These are phyloP conservation scores for Phoeniculus purpureus DNA, from an alignment of 2,797 vertebrate genomes.

Conservation along the genomic window DNA sequence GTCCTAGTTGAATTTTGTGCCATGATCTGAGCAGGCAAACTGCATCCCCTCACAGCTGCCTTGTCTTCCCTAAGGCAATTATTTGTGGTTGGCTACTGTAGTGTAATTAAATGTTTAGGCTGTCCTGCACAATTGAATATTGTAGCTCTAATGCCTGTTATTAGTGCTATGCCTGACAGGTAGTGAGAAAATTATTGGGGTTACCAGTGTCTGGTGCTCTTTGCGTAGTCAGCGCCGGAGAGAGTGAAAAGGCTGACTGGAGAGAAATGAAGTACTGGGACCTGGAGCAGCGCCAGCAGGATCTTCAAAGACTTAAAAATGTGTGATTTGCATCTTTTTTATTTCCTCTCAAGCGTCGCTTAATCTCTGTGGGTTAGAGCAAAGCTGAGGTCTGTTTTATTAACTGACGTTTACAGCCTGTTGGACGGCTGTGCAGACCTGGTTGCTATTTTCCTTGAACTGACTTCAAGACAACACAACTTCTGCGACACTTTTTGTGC, in stretches of 20 bases:
- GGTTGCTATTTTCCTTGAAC: background rate
- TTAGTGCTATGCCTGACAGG: slow-evolving; percentile 1
- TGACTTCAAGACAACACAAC: background rate
- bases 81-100: slow-evolving; percentile 2
- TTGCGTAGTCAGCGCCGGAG: background rate
- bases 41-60: background rate
- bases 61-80: background rate
- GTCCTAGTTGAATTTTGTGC: background rate
- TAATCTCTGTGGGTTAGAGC: slow-evolving; percentile 16
- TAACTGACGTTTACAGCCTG: background rate
- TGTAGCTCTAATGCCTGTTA: background rate
- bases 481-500: background rate
- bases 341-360: slow-evolving; percentile 18
- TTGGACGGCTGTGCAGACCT: background rate
- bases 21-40: background rate
- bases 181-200: slow-evolving; percentile 9
- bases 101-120: slow-evolving; percentile 24
- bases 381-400: slow-evolving; percentile 14
- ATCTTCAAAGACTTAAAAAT: slow-evolving; percentile 39
- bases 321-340: slow-evolving; percentile 22
- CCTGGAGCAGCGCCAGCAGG: background rate
- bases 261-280: slow-evolving; percentile 14
- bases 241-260: slow-evolving; percentile 18
- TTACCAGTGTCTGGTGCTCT: slow-evolving; percentile 4
- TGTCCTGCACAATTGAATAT: background rate